phyloP scores from a whole-genome alignment of 2,888 invertebrate genomes.

The Aradus depressus region DNA sequence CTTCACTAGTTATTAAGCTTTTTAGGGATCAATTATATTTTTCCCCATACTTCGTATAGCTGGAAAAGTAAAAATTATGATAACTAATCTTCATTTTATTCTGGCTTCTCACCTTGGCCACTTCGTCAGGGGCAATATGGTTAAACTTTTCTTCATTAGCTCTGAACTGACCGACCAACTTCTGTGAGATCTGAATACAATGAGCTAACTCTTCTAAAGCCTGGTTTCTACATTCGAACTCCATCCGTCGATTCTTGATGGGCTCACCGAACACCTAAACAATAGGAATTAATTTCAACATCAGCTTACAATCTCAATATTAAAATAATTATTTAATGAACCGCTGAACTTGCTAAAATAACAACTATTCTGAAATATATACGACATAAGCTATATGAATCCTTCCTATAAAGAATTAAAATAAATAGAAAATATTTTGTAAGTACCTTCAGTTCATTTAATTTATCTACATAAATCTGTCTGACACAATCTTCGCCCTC shows the following conservation, averaged over 20 bases:
- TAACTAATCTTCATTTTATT: background rate
- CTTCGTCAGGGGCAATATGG: conserved; percentile 57
- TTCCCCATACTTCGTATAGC: no score
- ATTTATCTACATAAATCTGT: conserved; percentile 49
- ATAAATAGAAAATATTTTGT: no score
- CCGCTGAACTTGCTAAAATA: no score
- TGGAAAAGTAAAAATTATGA: background rate
- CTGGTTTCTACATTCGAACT: conserved; percentile 65
- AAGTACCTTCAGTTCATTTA: conserved; percentile 38
- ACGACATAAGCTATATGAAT: background rate
- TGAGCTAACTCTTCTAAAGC: conserved; percentile 72
- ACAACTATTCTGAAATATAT: background rate
- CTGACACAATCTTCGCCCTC: conserved; percentile 88
- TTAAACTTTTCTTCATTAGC: conserved; percentile 38
- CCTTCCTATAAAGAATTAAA: background rate
- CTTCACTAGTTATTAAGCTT: no score
- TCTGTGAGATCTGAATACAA: conserved; percentile 66
- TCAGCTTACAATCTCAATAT: background rate
- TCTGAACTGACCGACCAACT: conserved; percentile 62
- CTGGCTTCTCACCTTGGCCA: conserved; percentile 54
- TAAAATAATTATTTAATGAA: no score
- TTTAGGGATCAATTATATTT: no score
- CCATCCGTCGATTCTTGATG: conserved; percentile 68
- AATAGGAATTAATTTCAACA: background rate
- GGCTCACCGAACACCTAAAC: conserved; percentile 72